Base-by-base conservation (phyloP, 2,113 vertebrate species). In the Dasyprocta punctata region DNA sequence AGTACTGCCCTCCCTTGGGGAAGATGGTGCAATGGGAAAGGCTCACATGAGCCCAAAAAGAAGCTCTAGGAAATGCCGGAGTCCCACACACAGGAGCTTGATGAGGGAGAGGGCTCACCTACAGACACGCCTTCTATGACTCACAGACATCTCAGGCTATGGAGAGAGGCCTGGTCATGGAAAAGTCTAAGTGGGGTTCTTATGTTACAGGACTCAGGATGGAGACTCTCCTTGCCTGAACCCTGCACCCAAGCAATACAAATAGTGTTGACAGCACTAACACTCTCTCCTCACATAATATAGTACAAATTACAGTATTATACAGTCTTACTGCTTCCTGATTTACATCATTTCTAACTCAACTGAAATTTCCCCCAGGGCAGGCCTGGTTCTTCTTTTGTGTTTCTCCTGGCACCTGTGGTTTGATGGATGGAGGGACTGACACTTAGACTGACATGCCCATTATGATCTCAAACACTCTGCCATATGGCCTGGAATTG, bases 321-420 rank as follows among this genome's bases (percentile, higher is more conserved):
- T 41, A 80, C 6, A 58, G 28, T 60, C 41, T 75, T 61, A 52
- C 33, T 58, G 44, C 52, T 75, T 90, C 52, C 78, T 22, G 28
- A 75, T 75, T 86, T 17, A 69, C n/a, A 87, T 84, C 54, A n/a
- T 81, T 93, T 93, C 63, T 89, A 65, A 73, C 52, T 77, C 61
- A 69, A 52, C 49, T 52, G 16, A 41, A 28, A 80, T 77, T 94
- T 89, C 41, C 71, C 52, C 12, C 49, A 41, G 19, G 52, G n/a
- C 49, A 84, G 41, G 22, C n/a, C n/a, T 60, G 20, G n/a, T 8
- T 87, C 75, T 83, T 80, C 61, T 61, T 92, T 63, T 58, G 82
- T 58, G 44, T 88, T 90, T 58, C 49, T 88, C 30, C 54, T 56
- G 16, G 91, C 33, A 49, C 47, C 69, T 77, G 16, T 30, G 17